Conservation (phyloP, 2,888 invertebrate species). For the Rambutsinella grinnellia region DNA sequence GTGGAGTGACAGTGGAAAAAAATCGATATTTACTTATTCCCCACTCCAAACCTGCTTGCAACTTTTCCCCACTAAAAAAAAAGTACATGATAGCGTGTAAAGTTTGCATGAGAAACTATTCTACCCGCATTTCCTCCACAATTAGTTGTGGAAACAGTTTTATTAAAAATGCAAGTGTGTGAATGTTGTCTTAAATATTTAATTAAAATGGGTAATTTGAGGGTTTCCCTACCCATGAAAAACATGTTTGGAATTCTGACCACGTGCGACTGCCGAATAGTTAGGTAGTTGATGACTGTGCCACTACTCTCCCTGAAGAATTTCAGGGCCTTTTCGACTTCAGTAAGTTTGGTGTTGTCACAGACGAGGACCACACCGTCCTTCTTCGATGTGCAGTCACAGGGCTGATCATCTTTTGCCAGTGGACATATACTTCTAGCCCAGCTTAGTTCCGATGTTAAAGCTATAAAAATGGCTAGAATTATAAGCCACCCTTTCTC, state of each 20-base stretch:
- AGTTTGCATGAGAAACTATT: too few species aligned
- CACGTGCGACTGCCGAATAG: slow-evolving; percentile 86
- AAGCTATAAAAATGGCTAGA: slow-evolving; percentile 50
- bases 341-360: slow-evolving; percentile 87
- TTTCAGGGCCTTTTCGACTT: slow-evolving; percentile 83
- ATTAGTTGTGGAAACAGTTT: too few species aligned
- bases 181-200: too few species aligned
- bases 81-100: too few species aligned
- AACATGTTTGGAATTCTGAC: slow-evolving; percentile 83
- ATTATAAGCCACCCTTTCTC: slow-evolving; percentile 26
- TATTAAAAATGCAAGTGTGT: too few species aligned
- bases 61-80: too few species aligned
- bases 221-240: slow-evolving; percentile 81
- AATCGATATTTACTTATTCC: too few species aligned
- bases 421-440: slow-evolving; percentile 68
- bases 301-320: slow-evolving; percentile 75
- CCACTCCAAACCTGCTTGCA: too few species aligned
- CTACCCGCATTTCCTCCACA: too few species aligned
- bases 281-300: slow-evolving; percentile 87
- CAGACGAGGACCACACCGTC: slow-evolving; percentile 90
- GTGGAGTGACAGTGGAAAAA: too few species aligned
- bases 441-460: slow-evolving; percentile 69
- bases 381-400: slow-evolving; percentile 87
- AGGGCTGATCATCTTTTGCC: slow-evolving; percentile 77
- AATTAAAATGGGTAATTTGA: too few species aligned